Base-by-base conservation (phyloP, 2,797 vertebrate species). In the Muscicapa comitata region DNA sequence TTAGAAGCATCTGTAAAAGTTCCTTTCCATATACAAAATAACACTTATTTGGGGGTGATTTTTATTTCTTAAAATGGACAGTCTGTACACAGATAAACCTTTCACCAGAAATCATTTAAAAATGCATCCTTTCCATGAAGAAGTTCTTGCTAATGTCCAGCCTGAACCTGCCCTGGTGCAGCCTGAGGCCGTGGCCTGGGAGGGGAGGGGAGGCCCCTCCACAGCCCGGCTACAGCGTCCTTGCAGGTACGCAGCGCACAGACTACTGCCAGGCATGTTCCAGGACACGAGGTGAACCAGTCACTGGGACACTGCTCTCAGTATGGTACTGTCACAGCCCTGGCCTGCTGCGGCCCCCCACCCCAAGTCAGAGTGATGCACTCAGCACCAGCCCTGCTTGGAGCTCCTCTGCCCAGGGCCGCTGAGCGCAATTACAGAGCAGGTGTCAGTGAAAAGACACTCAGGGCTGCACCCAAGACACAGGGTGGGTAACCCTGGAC, bases 1-100 rank as follows among this genome's bases (percentile, higher is more conserved):
- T 99, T 98, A 98, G 98, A 98, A 98, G 97, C 96, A 98, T 98
- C 93, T 97, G 97, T 98, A 98, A 97, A 98, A 97, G 95, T 98
- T 97, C 97, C 94, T 98, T 98, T 98, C 98, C 98, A 99, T 98
- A 99, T 98, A 99, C 98, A 99, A 99, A 88, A 99, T 98, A 99
- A 97, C 79, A 71, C 24, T 19, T 74, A 79, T 65, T 7, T 1
- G 11, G n/a, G 17, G 21, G 78, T 25, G 28, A n/a, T 42, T 54
- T 73, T 48, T 5, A 7, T 10, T 61, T 59, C 28, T 25, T 40
- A 4, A 4, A 40, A 73, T 16, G 48, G 26, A 43, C 31, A 55
- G 28, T 40, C 55, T 54, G 19, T 55, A 62, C 42, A 75, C 19
- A 55, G 50, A 55, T n/a, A 55, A 62, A 43, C 11, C 3, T 82